A percentile compares a stretch with the other conserved stretches of the same genome.
Evolutionary conservation across 2,888 invertebrate species (phyloP).

Genomic region (Taphrorychus bicolor): DNA sequence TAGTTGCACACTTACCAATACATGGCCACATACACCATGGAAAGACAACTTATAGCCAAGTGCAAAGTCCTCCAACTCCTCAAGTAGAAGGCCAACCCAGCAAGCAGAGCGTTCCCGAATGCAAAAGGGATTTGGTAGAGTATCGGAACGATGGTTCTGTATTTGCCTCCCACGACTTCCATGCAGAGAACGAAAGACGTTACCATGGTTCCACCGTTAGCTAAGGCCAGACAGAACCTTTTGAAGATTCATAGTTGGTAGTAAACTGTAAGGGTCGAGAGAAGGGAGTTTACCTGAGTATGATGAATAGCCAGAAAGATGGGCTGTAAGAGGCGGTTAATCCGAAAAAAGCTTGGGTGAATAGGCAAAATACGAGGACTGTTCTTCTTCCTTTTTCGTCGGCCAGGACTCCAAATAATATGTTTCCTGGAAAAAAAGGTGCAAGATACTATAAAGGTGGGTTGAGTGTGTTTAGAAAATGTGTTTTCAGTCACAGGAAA

Average conservation of each 20-base stretch:
- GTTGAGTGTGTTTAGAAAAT: background rate
- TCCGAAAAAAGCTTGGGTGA: slow-evolving; percentile 64
- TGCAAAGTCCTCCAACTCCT: slow-evolving; percentile 70
- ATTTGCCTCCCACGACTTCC: slow-evolving; percentile 69
- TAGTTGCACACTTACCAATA: slow-evolving; percentile 58
- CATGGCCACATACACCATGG: slow-evolving; percentile 62
- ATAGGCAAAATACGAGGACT: slow-evolving; percentile 65
- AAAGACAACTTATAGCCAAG: slow-evolving; percentile 63
- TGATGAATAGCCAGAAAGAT: slow-evolving; percentile 64
- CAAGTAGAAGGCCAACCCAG: slow-evolving; percentile 64
- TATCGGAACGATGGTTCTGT: slow-evolving; percentile 67
- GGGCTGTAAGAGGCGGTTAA: slow-evolving; percentile 64
- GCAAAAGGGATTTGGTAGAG: slow-evolving; percentile 71
- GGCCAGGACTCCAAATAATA: slow-evolving; percentile 67
- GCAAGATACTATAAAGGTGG: background rate
- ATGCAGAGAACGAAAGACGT: slow-evolving; percentile 72
- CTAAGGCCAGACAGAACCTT: slow-evolving; percentile 66
- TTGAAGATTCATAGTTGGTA: background rate
- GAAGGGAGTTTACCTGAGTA: slow-evolving; percentile 48
- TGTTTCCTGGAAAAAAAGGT: slow-evolving; percentile 45
- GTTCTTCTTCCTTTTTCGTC: slow-evolving; percentile 69
- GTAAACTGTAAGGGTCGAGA: background rate
- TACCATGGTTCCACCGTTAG: slow-evolving; percentile 69
- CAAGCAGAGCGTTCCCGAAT: slow-evolving; percentile 66
- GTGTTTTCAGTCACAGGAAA: too few species aligned